Conservation (phyloP, 2,113 vertebrate genomes). For the Manacus vitellinus region DNA sequence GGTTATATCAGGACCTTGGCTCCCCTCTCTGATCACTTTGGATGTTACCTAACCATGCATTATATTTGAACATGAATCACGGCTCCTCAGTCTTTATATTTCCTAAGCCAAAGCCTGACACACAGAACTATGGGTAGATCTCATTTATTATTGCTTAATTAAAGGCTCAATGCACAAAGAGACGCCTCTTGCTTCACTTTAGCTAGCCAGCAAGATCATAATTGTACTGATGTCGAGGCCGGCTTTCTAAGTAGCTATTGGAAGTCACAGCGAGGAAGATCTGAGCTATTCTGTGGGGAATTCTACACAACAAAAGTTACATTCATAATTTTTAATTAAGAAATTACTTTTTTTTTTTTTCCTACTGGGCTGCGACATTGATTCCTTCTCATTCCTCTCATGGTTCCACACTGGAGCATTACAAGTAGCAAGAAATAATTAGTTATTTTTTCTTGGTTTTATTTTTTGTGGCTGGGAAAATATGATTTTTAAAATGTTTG, state of each 20-base stretch:
- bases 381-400: constrained; percentile 1
- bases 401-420: background rate
- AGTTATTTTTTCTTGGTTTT: background rate
- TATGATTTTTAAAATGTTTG: background rate
- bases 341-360: constrained; percentile 5
- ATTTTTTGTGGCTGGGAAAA: background rate
- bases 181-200: constrained; percentile 32
- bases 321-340: constrained; percentile 72
- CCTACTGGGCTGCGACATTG: background rate
- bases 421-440: background rate
- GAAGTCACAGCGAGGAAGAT: constrained; percentile 52
- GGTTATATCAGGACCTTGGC: constrained; percentile 41
- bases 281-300: constrained; percentile 57
- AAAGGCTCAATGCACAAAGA: constrained; percentile 66
- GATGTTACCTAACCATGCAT: constrained; percentile 68
- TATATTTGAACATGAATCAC: constrained; percentile 66
- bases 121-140: constrained; percentile 56
- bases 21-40: constrained; percentile 56
- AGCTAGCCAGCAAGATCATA: constrained; percentile 54
- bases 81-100: constrained; percentile 38
- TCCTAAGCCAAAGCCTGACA: constrained; percentile 41
- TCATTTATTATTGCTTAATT: constrained; percentile 73
- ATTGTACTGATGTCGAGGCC: constrained; percentile 51
- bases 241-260: constrained; percentile 64
- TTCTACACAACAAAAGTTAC: constrained; percentile 64